Evolutionary conservation across 2,797 vertebrate species (phyloP).

Genomic region (Morus bassanus): DNA sequence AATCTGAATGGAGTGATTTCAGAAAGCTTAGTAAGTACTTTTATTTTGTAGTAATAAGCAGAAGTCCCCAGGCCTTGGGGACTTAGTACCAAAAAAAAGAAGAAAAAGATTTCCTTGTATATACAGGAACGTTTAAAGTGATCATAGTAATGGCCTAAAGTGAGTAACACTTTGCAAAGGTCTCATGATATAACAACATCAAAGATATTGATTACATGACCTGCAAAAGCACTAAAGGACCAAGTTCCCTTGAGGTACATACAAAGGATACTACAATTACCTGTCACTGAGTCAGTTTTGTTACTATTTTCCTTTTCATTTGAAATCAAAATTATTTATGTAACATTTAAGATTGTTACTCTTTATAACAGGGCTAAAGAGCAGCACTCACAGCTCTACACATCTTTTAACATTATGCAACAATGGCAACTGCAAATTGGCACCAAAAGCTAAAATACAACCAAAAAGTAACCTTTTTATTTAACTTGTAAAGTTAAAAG

Average conservation of each 20-base stretch:
- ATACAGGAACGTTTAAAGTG: not conserved
- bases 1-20: not conserved
- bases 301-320: not conserved
- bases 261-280: not conserved
- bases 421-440: not conserved
- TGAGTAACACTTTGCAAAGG: not conserved
- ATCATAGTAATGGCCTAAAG: not conserved
- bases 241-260: not conserved
- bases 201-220: not conserved
- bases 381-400: not conserved
- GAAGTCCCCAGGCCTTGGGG: not conserved
- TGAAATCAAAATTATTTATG: not conserved
- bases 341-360: not conserved
- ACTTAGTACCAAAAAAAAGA: not conserved
- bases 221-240: not conserved
- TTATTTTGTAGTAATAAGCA: not conserved
- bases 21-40: not conserved
- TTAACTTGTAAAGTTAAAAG: not conserved
- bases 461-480: not conserved
- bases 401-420: not conserved
- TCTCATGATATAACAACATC: not conserved
- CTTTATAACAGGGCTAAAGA: not conserved
- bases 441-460: not conserved
- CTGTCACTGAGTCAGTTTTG: not conserved
- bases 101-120: not conserved